Evolutionary conservation across 2,113 vertebrate species (phyloP).

Genomic region (Plestiodon gilberti): DNA sequence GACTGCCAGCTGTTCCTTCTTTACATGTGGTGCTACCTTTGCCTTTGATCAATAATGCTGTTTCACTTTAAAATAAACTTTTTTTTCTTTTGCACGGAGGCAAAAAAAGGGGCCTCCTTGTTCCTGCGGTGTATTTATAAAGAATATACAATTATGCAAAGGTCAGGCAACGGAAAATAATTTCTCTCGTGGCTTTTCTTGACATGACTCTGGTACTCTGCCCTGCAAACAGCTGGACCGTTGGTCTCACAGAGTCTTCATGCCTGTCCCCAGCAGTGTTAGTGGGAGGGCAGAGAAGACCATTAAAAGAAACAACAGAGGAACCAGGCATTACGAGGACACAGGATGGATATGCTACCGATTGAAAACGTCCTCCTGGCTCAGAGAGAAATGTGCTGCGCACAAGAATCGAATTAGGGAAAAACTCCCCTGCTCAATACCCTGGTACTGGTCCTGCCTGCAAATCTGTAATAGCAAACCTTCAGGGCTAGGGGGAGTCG

Average conservation of each 20-base stretch:
- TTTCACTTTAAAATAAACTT: constrained; percentile 68
- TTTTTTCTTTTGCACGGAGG: constrained; percentile 55
- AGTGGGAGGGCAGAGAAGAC: constrained; percentile 10
- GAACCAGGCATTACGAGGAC: background rate
- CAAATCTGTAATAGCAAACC: background rate
- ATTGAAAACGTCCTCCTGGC: background rate
- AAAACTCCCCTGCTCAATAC: background rate
- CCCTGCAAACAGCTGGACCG: background rate
- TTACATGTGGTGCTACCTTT: constrained; percentile 63
- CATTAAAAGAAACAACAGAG: background rate
- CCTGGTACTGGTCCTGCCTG: background rate
- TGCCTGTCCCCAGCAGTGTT: background rate
- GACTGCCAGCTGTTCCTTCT: constrained; percentile 75
- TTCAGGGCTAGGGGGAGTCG: background rate
- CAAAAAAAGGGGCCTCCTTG: constrained; percentile 39
- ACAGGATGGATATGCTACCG: background rate
- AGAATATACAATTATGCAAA: constrained; percentile 57
- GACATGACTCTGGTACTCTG: constrained; percentile 3
- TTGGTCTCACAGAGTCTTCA: background rate
- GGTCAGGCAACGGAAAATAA: constrained; percentile 60
- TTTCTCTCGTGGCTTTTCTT: constrained; percentile 29
- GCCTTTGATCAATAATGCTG: constrained; percentile 78
- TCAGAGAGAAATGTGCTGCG: background rate
- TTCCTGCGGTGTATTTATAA: constrained; percentile 60
- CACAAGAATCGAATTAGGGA: background rate